A percentile compares a stretch with the other conserved stretches of the same genome.
Evolutionary conservation across 2,888 invertebrate species (phyloP).

Genomic region (Cotesia congregata): DNA sequence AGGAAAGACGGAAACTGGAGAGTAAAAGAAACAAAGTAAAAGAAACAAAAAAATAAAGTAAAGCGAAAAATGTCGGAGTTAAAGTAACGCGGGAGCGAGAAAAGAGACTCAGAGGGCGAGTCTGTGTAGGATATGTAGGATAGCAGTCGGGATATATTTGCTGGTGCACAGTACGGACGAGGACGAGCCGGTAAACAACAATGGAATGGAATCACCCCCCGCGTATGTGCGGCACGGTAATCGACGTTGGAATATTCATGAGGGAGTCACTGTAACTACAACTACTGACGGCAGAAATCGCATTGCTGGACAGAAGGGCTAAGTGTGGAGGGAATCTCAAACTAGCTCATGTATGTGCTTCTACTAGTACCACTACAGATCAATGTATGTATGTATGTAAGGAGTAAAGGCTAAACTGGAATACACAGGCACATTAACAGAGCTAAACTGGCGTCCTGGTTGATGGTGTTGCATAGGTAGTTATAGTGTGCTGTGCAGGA

Average conservation of each 20-base stretch:
- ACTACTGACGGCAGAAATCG: constrained; percentile 8
- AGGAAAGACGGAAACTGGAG: not conserved
- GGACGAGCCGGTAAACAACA: constrained; percentile 36
- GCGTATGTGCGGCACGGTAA: constrained; percentile 49
- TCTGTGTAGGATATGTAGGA: constrained; percentile 13
- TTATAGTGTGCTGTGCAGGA: constrained; percentile 11
- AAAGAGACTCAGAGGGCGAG: constrained; percentile 32
- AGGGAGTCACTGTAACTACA: constrained; percentile 35
- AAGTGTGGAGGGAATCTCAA: not conserved
- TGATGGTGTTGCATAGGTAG: not conserved
- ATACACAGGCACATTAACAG: constrained; percentile 7
- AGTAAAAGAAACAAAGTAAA: not conserved
- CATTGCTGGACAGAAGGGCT: not conserved
- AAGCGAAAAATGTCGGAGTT: constrained; percentile 7
- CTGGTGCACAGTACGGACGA: not conserved
- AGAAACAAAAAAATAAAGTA: constrained; percentile 19
- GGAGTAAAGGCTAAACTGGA: constrained; percentile 21
- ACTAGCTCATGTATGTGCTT: constrained; percentile 18
- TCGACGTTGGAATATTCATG: constrained; percentile 61
- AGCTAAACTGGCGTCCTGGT: not conserved
- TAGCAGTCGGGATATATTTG: constrained; percentile 1
- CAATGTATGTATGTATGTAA: constrained; percentile 22
- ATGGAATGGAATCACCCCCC: constrained; percentile 24
- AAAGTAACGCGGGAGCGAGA: constrained; percentile 25
- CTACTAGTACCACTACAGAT: too few species aligned